Evolutionary conservation across 2,888 invertebrate genomes (phyloP), one percentile per base, ranked within the genome.

Genomic region (Drosophila birchii): DNA sequence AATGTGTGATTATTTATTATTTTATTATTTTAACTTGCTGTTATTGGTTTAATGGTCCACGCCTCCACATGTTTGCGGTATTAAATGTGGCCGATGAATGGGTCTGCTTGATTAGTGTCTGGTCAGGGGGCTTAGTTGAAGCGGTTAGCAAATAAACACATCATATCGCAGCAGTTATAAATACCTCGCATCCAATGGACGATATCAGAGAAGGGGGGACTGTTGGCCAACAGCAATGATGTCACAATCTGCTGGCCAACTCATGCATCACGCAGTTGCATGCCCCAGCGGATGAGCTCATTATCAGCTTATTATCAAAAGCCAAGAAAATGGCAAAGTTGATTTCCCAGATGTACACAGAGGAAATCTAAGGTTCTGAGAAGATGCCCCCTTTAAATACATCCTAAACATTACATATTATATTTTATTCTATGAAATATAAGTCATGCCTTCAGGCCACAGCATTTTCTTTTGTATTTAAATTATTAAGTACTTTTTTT

Each of bases 281-380:
- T 61, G 79, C 71, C 66, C 63, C 74, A 53, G 57, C 81, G 83
- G 87, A 78, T 83, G 79, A 68, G 76, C 87, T 85, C 79, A 85
- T 86, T 86, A 86, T 84, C 77, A 73, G 71, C 80, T 78, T 81
- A 84, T 87, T 85, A 85, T 81, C 74, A 82, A 76, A 67, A 49
- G 79, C 58, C 39, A 58, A 63, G 70, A 56, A 75, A 80, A 79
- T 75, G 53, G 62, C 72, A 72, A 61, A 56, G 61, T 62, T 63
- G 54, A 72, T 77, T 78, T 80, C 60, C 54, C 72, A 1, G 9
- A 51, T 51, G 51, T 34, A 51, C 51, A 51, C 20, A 20, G 51
- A 36, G 51, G 20, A 51, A 23, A 51, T 11, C 51, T 51, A 23
- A 51, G 34, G 14, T 49, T 49, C 32, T 18, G 32, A 9, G 26